Conservation (phyloP, 2,113 vertebrate species). For the Festucalex cinctus region DNA sequence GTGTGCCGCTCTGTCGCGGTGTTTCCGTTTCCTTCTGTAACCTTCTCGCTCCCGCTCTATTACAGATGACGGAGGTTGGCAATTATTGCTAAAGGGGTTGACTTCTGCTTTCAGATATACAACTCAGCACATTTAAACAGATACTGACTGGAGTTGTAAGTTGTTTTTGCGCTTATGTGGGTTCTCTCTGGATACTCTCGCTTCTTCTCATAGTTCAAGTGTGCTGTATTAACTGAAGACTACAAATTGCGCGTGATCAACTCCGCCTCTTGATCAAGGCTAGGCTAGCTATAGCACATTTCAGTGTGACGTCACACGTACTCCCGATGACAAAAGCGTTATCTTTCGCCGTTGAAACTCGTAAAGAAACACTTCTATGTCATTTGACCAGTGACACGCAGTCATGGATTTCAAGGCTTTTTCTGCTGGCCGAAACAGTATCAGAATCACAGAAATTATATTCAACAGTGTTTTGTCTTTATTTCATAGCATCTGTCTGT, state of each 20-base stretch:
- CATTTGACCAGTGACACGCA: no score
- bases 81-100: not conserved
- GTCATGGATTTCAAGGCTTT: no score
- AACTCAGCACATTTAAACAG: not conserved
- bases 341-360: not conserved
- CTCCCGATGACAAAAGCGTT: not conserved
- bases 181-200: not conserved
- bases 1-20: constrained; percentile 42
- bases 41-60: constrained; percentile 40
- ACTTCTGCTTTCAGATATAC: not conserved
- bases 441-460: no score
- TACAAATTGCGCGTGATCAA: no score
- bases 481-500: no score
- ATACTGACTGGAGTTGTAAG: not conserved
- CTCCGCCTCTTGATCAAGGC: not conserved
- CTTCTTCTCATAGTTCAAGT: not conserved
- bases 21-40: constrained; percentile 48
- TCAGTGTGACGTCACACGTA: not conserved
- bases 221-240: no score
- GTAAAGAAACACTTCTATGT: not conserved
- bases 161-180: not conserved
- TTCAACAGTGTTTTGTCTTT: no score
- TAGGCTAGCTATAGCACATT: not conserved
- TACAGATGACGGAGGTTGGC: not conserved
- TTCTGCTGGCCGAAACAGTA: no score